Conservation (phyloP, 1,140 invertebrate species). For the Pachypsylla venusta region DNA sequence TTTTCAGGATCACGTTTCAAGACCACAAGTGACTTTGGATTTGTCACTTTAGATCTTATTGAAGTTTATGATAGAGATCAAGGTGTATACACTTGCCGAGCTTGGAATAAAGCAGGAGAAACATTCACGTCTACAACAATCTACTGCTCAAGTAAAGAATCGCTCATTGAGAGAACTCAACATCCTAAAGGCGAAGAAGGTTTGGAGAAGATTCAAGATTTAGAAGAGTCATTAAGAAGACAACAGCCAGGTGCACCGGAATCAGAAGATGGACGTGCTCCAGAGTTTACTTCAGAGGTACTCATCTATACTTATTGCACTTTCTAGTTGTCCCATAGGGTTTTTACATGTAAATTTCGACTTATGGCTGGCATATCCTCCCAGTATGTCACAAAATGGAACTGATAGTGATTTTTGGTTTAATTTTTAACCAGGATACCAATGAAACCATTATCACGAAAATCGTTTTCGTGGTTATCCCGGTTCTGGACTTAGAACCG, state of each 20-base stretch:
- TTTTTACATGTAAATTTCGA: too few species aligned
- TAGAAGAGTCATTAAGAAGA: constrained; percentile 69
- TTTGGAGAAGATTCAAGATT: constrained; percentile 72
- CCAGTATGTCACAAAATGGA: too few species aligned
- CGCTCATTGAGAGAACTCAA: constrained; percentile 71
- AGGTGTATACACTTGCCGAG: constrained; percentile 84
- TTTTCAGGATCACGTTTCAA: constrained; percentile 61
- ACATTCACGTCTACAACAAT: constrained; percentile 82
- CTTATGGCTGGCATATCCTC: too few species aligned
- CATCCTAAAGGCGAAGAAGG: constrained; percentile 87
- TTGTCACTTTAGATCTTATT: constrained; percentile 73
- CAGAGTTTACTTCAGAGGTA: constrained; percentile 66
- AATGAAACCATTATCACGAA: too few species aligned
- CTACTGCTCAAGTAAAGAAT: constrained; percentile 64
- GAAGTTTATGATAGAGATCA: constrained; percentile 86
- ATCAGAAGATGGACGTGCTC: constrained; percentile 60
- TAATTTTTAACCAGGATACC: too few species aligned
- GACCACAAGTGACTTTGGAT: constrained; percentile 80
- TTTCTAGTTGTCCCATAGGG: too few species aligned
- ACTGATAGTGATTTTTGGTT: too few species aligned
- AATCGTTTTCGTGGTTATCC: too few species aligned
- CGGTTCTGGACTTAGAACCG: too few species aligned
- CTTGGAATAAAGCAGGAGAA: constrained; percentile 70
- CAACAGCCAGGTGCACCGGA: constrained; percentile 49
- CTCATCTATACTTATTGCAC: not conserved